Base-by-base conservation (phyloP, 2,797 vertebrate genomes). In the Staurois parvus region DNA sequence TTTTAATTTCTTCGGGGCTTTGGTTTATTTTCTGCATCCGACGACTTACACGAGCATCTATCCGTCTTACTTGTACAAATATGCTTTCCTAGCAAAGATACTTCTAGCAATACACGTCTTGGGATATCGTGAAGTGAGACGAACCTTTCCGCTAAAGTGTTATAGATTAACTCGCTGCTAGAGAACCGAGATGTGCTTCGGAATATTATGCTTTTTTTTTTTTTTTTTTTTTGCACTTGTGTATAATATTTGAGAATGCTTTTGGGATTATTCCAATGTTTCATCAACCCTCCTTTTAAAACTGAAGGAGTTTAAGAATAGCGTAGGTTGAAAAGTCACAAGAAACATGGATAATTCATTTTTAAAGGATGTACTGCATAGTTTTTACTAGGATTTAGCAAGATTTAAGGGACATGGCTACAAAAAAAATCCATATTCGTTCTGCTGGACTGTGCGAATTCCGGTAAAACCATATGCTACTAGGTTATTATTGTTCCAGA, bases 101-200 rank as follows among this genome's bases (percentile, higher is more conserved):
- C 66, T 84, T 70, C 28, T 17, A 69, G 82, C 45, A 72, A 77
- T 70, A 19, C 82, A 69, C 28, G 45, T 84, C 82, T 77, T n/a
- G 82, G 82, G 74, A 81, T 72, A 32, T 2, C 0, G 21, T 80
- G 78, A 40, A 81, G 79, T 72, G 68, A 59, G 79, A 45, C 48
- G 26, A 37, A 72, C 68, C n/a, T 59, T 48, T 81, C 48, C 30
- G 6, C 30, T 62, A 81, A 72, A 72, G 79, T 81, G 30, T 62
- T 81, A 70, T 29, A 45, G 68, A 72, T 72, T 48, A 81, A 59
- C 2, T 59, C 26, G 24, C 32, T 34, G 68, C 30, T 59, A 19
- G 9, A 72, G 2, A 15, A 48, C 67, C 32, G 7, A 5, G 68
- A 9, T n/a, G 34, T 10, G 48, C 48, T 62, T 45, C 26, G 42